phyloP scores from a whole-genome alignment of 2,797 vertebrate species.

The Staurois parvus region DNA sequence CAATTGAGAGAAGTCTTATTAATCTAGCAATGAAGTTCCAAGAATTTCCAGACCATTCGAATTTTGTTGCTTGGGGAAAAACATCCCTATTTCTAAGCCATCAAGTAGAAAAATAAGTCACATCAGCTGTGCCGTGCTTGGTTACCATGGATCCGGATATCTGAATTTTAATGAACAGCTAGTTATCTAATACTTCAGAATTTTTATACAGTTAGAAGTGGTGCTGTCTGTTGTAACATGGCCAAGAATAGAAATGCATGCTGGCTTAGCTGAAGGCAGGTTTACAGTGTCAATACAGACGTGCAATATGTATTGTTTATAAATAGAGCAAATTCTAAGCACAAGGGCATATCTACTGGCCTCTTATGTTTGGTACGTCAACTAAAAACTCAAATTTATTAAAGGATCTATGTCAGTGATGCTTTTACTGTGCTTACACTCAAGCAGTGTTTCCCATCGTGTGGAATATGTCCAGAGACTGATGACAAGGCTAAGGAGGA shows the following conservation, averaged over 20 bases:
- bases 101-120: slow-evolving; percentile 38
- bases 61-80: slow-evolving; percentile 36
- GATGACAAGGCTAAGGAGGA: too few relatives aligned
- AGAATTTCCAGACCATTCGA: not conserved
- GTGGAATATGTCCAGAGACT: too few relatives aligned
- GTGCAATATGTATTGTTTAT: not conserved
- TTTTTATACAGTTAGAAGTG: slow-evolving; percentile 18
- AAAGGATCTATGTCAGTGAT: not conserved
- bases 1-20: not conserved
- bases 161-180: slow-evolving; percentile 51
- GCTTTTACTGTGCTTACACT: not conserved
- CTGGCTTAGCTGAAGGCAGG: slow-evolving; percentile 1
- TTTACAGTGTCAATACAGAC: slow-evolving; percentile 12
- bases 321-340: not conserved
- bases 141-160: slow-evolving; percentile 53
- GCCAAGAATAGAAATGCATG: slow-evolving; percentile 25
- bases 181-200: slow-evolving; percentile 34
- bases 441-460: not conserved
- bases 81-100: slow-evolving; percentile 21
- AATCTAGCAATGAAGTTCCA: slow-evolving; percentile 5
- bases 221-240: slow-evolving; percentile 20
- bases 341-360: not conserved
- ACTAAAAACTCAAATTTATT: not conserved
- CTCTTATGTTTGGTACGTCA: not conserved
- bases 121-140: slow-evolving; percentile 13